A percentile compares a stretch with the other conserved stretches of the same genome.
These are phyloP conservation scores for Leptobrachium ailaonicum DNA, from an alignment of 2,113 vertebrate genomes.

Conservation along the genomic window DNA sequence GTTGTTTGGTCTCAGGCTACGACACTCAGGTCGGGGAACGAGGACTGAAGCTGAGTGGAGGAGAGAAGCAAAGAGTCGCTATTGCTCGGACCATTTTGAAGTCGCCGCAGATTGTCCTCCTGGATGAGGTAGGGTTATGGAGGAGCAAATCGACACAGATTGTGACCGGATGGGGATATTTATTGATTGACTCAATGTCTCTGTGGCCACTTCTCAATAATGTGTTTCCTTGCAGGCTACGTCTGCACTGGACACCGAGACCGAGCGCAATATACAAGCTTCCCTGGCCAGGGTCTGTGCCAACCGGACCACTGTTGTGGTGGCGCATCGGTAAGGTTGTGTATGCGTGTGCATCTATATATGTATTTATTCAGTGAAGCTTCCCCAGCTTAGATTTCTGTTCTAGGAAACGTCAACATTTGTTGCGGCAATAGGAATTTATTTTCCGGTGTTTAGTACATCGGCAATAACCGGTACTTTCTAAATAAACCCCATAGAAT, in stretches of 20 bases:
- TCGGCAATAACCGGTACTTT: too few species aligned
- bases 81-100: constrained; percentile 95
- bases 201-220: too few species aligned
- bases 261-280: constrained; percentile 92
- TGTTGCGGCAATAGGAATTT: too few species aligned
- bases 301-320: constrained; percentile 84
- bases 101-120: constrained; percentile 84
- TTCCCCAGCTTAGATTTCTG: too few species aligned
- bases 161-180: too few species aligned
- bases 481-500: too few species aligned
- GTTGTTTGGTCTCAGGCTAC: constrained; percentile 73
- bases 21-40: constrained; percentile 89
- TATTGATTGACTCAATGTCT: neutral
- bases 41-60: constrained; percentile 93
- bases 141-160: too few species aligned
- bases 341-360: too few species aligned
- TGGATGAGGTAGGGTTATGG: constrained; percentile 81
- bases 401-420: too few species aligned
- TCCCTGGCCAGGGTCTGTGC: constrained; percentile 86
- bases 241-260: constrained; percentile 89
- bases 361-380: too few species aligned
- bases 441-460: too few species aligned
- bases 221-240: constrained; percentile 75
- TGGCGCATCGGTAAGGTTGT: constrained; percentile 86
- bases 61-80: constrained; percentile 94